Base-by-base conservation (phyloP, 1,140 invertebrate species). In the Ceratina calcarata region DNA sequence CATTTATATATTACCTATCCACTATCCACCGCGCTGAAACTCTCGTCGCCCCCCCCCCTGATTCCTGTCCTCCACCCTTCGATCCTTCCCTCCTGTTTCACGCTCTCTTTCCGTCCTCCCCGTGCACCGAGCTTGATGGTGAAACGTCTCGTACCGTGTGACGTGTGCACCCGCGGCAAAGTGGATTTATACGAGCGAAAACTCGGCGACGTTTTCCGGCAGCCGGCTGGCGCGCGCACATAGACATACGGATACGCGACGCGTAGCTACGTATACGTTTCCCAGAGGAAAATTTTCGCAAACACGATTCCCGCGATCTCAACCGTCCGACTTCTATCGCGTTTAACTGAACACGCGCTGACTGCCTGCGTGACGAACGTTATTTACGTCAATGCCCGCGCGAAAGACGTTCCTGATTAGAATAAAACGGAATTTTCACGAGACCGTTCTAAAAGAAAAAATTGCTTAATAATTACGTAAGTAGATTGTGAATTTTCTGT, bases 121-220 rank as follows among this genome's bases (percentile, higher is more conserved):
- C 53, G 16, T 32, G 15, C 58, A 22, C 20, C 6, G 20, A 4
- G 27, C 27, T 10, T 45, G 37, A 45, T 18, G 45, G 51, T 45
- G 45, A 10, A 45, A 32, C 24, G 45, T 20, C 49, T 66, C 58
- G 49, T 45, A 45, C 37, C 49, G 64, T 24, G 49, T 66, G 20
- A 53, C 69, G 53, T 4, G 22, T 49, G 24, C 62, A 45, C 53
- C 13, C 6, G 24, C 61, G 62, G 32, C 62, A 66, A 76, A 80
- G 72, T 83, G 71, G 81, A 83, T 83, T 83, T 83, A 80, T 76
- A 53, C 69, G 81, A 80, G 16, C 49, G 67, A 76, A 70, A 80
- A 75, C 77, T 57, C 64, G 71, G 49, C 78, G 78, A 83, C 80
- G 65, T 83, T 65, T 75, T 55, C 78, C 78, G 16, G 20, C 10